phyloP scores from a whole-genome alignment of 2,797 vertebrate species.

The Phaenicophaeus curvirostris region DNA sequence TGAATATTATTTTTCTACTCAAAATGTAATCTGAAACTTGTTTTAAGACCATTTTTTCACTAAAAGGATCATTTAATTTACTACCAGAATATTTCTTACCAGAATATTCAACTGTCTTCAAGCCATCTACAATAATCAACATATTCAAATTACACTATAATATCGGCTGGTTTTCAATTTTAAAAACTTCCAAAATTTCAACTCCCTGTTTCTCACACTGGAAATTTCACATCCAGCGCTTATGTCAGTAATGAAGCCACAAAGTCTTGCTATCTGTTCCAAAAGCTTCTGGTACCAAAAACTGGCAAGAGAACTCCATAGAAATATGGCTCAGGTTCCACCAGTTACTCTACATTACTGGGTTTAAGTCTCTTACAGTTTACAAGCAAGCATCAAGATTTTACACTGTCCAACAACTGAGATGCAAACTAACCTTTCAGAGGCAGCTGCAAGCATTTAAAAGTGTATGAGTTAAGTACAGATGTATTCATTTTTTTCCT shows the following conservation, averaged over 20 bases:
- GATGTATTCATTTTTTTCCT: background rate
- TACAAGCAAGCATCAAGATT: constrained; percentile 47
- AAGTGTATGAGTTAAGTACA: constrained; percentile 20
- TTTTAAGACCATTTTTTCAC: background rate
- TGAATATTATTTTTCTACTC: background rate
- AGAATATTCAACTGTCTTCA: background rate
- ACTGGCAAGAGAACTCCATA: constrained; percentile 23
- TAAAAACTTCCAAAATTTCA: background rate
- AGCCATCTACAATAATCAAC: background rate
- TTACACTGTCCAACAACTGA: constrained; percentile 40
- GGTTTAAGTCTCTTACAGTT: constrained; percentile 41
- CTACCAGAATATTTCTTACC: background rate
- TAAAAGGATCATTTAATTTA: background rate
- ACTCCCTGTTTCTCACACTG: background rate
- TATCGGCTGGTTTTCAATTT: background rate
- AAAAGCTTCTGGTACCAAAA: background rate
- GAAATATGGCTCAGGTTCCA: constrained; percentile 13
- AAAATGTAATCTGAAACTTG: background rate
- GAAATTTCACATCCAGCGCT: background rate
- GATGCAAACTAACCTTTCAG: constrained; percentile 51
- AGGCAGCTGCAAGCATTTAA: constrained; percentile 24
- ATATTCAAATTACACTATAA: background rate
- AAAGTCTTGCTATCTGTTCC: background rate
- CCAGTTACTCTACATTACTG: constrained; percentile 23
- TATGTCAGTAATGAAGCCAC: background rate